Conservation (phyloP, 2,888 invertebrate genomes). For the Cylindroiulus punctatus region DNA sequence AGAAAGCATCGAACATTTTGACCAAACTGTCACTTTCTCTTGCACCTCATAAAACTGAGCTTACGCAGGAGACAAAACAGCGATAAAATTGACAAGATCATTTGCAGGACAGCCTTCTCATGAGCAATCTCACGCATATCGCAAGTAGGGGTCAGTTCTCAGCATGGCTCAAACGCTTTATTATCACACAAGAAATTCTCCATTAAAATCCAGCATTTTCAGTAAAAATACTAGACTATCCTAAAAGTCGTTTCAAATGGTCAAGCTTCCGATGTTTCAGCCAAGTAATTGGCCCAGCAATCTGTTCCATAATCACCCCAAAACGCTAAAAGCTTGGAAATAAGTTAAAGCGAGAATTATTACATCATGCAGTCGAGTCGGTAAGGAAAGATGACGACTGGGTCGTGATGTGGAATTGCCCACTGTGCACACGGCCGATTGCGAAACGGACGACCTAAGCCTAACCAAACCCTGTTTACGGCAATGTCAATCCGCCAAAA, state of each 20-base stretch:
- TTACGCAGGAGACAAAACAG: too few species aligned
- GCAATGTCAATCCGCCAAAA: constrained; percentile 15
- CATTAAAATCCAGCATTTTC: constrained; percentile 10
- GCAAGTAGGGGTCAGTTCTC: neutral
- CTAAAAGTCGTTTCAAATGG: neutral
- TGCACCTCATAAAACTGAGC: too few species aligned
- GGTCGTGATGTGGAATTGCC: neutral
- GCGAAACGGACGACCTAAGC: neutral
- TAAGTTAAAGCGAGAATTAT: neutral
- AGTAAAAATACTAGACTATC: neutral
- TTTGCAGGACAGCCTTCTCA: too few species aligned
- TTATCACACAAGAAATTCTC: neutral
- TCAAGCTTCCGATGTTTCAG: neutral
- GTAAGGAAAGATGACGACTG: neutral
- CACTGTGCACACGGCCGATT: neutral
- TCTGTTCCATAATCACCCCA: neutral
- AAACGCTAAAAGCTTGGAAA: neutral
- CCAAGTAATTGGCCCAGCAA: neutral
- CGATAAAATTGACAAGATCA: too few species aligned
- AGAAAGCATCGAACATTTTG: too few species aligned
- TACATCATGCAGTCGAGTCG: neutral
- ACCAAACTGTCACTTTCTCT: too few species aligned
- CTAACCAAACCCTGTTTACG: constrained; percentile 37
- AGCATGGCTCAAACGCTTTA: neutral
- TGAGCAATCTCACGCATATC: neutral